Evolutionary conservation across 2,888 invertebrate species (phyloP), one percentile per base, ranked within the genome.

Genomic region (Phortica okadai): DNA sequence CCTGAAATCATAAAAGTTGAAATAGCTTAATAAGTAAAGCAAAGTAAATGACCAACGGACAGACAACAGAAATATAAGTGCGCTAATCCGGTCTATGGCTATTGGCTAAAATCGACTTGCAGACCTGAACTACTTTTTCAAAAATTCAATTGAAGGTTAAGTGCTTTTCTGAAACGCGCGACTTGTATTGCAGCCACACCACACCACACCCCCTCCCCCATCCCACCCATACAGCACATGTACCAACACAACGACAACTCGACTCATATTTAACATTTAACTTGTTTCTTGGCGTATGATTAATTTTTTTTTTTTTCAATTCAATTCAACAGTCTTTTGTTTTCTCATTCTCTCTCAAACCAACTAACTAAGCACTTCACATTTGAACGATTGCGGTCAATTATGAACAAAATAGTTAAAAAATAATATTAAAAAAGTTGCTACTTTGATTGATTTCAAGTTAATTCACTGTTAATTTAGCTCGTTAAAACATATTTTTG

Each of bases 361-460:
- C 50, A 50, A 8, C 7, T 10, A 50, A 8, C 7, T 10, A 66
- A 81, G 79, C 76, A 83, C 81, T 88, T 87, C 85, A 88, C 88
- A 88, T 87, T 84, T 82, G 82, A 88, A 84, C 85, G 87, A 88
- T 87, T 85, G 85, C 88, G 88, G 89, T 88, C 87, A 87, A 83
- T 88, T 83, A 80, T 75, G 72, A 50, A 50, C 14, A 14, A 50
- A 50, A 50, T 45, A 14, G 54, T 33, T 33, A 33, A 33, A 33
- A 33, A 33, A 33, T 33, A 33, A 33, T 33, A 33, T 4, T 2
- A 33, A 33, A 33, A 33, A 33, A 33, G 33, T 33, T 33, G 33
- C 33, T 33, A 33, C 33, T 33, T 33, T 33, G 33, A 33, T 33
- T 33, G 33, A 33, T 33, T 33, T 33, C 33, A 33, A 33, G 33